Evolutionary conservation across 2,113 vertebrate genomes (phyloP).

Genomic region (Recurvirostra avosetta): DNA sequence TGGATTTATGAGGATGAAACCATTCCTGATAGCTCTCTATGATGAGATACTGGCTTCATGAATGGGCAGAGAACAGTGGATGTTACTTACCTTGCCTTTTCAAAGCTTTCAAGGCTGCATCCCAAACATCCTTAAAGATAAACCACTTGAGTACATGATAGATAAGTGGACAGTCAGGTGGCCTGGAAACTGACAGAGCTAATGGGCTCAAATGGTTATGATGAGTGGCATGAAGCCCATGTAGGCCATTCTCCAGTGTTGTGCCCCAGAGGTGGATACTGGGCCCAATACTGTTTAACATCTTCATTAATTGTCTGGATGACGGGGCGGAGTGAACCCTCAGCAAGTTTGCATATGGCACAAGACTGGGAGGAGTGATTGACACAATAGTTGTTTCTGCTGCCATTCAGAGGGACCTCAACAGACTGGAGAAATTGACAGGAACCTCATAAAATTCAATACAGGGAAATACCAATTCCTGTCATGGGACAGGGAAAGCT

Average conservation of each 20-base stretch:
- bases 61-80: neutral
- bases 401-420: neutral
- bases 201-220: neutral
- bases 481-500: neutral
- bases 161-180: neutral
- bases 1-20: neutral
- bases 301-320: neutral
- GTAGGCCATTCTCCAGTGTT: neutral
- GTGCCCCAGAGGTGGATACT: too few species aligned
- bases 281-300: neutral
- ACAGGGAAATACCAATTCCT: neutral
- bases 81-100: neutral
- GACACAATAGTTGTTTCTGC: neutral
- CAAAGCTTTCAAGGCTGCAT: neutral
- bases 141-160: neutral
- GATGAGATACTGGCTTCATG: neutral
- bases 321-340: neutral
- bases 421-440: neutral
- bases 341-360: neutral
- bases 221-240: neutral
- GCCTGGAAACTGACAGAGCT: neutral
- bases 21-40: neutral
- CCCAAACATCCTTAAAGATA: neutral
- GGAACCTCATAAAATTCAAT: neutral
- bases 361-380: neutral